A percentile compares a stretch with the other conserved stretches of the same genome.
Conservation (phyloP, 2,113 vertebrate genomes). For the Etheostoma cragini region DNA sequence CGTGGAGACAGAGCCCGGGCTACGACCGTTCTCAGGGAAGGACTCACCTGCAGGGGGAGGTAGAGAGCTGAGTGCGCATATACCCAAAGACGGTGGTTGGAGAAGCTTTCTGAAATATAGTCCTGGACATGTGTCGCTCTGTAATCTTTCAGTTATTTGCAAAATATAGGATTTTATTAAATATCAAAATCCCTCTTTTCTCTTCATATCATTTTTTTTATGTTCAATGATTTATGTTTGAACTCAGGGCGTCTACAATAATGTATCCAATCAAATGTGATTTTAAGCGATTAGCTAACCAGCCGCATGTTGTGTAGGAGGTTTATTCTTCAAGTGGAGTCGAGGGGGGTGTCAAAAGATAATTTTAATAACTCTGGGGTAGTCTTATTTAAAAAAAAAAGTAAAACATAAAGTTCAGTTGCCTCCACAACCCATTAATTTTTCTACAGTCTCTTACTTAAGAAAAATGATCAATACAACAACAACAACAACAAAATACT, state of each 20-base stretch:
- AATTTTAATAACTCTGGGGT: no score
- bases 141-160: background rate
- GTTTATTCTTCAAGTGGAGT: no score
- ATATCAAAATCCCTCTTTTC: background rate
- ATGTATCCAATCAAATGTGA: no score
- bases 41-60: slow-evolving; percentile 86
- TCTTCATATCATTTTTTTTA: background rate
- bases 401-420: no score
- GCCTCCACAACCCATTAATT: background rate
- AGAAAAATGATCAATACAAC: background rate
- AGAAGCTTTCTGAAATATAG: background rate
- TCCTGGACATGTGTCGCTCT: background rate
- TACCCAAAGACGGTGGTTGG: background rate
- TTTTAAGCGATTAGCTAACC: no score
- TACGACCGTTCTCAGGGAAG: slow-evolving; percentile 95
- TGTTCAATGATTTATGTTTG: no score
- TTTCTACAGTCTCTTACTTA: background rate
- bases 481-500: background rate
- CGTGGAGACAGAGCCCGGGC: slow-evolving; percentile 93
- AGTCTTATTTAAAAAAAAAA: no score
- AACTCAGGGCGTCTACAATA: background rate
- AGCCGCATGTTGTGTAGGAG: no score
- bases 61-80: slow-evolving; percentile 10
- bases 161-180: background rate
- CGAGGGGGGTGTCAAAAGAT: no score